Base-by-base conservation (phyloP, 2,888 invertebrate genomes). In the Synanthedon myopaeformis region DNA sequence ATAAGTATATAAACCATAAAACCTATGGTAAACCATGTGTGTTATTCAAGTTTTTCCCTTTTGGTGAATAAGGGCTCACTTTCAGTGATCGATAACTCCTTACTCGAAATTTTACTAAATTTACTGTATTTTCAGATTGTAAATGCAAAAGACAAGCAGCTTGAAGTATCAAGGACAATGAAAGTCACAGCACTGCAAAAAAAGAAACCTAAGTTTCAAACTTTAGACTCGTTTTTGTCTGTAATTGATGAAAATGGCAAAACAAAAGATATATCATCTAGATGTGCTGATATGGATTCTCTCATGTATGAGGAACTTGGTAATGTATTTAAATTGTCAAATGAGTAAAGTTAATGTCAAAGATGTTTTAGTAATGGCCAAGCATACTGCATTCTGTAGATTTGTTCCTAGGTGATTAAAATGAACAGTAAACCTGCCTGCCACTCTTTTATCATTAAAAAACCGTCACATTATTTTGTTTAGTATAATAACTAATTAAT, bases 201-300 rank as follows among this genome's bases (percentile, higher is more conserved):
- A 57, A 88, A 89, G 59, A 89, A 88, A 55, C 62, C 90, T 0
- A 88, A 83, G 58, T 92, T 93, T 60, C 90, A 91, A 67, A 92
- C 92, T 0, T 68, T 93, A 5, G 94, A 94, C 67, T 90, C 90
- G 6, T 90, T 91, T 12, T 75, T 95, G 14, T 90, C 86, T 51
- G 84, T 88, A 69, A 79, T 70, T 59, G 85, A 85, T 67, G 84
- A 80, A 23, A 76, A 75, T 56, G 88, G 87, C 1, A 74, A 76
- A 55, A 74, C 83, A 13, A 88, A 90, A 54, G 90, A 91, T 42
- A 85, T 92, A 53, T 91, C 90, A 45, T 90, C 90, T 49, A 89
- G 93, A 66, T 93, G 93, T 79, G 89, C 89, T 0, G 93, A 96
- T 72, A 88, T 94, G 52, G 92, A 95, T 74, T 70, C 77, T 42